phyloP scores from a whole-genome alignment of 35 echinoderm and acorn worm species.

The Ophioderma brevispina region DNA sequence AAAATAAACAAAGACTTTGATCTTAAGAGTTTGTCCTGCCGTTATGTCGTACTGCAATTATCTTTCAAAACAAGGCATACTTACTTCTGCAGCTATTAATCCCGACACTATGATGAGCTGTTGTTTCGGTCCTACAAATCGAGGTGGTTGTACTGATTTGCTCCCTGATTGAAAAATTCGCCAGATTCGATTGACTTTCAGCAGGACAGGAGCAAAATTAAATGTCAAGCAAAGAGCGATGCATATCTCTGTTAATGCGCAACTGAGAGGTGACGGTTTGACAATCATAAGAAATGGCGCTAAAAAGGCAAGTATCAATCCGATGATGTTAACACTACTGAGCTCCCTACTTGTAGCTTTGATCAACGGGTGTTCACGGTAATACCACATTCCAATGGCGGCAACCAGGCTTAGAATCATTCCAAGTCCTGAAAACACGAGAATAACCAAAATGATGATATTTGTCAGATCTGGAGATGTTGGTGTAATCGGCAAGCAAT shows the following conservation, averaged over 20 bases:
- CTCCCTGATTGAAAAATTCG: neutral
- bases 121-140: neutral
- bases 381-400: neutral
- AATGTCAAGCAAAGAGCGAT: neutral
- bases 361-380: neutral
- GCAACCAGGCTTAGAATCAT: neutral
- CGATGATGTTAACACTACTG: neutral
- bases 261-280: neutral
- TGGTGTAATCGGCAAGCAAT: neutral
- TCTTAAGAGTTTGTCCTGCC: too few relatives aligned
- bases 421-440: neutral
- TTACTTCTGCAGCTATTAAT: neutral
- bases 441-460: neutral
- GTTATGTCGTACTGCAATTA: too few relatives aligned
- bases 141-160: neutral
- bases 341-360: neutral
- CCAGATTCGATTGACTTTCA: constrained; percentile 5
- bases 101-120: neutral
- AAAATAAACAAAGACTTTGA: too few relatives aligned
- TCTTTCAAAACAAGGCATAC: too few relatives aligned
- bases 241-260: neutral
- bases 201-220: neutral
- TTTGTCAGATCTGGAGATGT: neutral
- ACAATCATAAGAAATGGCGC: neutral
- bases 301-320: neutral